Evolutionary conservation across 2,113 vertebrate species (phyloP).

Genomic region (Entomyzon cyanotis): DNA sequence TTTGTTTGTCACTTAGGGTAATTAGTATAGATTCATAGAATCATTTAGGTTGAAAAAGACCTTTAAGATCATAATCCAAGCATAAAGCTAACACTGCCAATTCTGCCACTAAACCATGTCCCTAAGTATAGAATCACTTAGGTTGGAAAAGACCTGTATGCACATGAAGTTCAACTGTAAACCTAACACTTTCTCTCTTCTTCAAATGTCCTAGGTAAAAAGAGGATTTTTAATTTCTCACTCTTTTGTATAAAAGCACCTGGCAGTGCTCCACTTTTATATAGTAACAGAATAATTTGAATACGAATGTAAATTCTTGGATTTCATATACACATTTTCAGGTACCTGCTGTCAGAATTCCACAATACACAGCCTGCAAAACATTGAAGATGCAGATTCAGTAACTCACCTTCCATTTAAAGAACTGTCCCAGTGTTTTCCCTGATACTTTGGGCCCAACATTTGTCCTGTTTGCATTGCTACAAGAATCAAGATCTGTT

Average conservation of each 20-base stretch:
- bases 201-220: background rate
- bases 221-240: background rate
- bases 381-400: background rate
- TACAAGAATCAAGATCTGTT: background rate
- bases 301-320: background rate
- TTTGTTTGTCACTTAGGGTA: slow-evolving; percentile 17
- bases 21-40: background rate
- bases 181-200: background rate
- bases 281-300: background rate
- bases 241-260: background rate
- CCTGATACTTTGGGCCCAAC: background rate
- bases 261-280: background rate
- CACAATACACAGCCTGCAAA: background rate
- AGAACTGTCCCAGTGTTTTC: background rate
- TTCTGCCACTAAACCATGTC: background rate
- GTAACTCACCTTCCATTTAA: background rate
- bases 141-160: background rate
- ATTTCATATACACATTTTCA: background rate
- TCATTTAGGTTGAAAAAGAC: background rate
- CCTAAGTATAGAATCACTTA: background rate
- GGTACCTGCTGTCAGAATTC: background rate
- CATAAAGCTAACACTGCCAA: background rate
- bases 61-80: background rate
- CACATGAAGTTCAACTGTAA: background rate
- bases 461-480: background rate